These are phyloP conservation scores for Sander lucioperca DNA, from an alignment of 2,113 vertebrate genomes.

Conservation along the genomic window DNA sequence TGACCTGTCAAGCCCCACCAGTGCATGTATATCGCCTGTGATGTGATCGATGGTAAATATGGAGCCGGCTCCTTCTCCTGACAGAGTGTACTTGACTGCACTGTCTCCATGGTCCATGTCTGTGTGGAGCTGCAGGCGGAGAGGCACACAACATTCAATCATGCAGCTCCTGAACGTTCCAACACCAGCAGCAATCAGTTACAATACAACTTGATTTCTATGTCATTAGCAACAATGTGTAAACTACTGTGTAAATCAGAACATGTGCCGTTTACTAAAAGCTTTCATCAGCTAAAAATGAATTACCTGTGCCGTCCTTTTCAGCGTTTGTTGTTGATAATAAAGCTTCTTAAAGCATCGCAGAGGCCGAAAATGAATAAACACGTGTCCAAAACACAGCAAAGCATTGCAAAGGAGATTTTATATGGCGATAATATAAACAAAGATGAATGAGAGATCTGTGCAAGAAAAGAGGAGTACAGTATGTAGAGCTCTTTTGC, in stretches of 20 bases:
- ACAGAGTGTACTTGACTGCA: conserved; percentile 93
- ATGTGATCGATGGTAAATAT: conserved; percentile 95
- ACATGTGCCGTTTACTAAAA: not conserved
- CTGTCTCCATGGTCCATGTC: conserved; percentile 94
- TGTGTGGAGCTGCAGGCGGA: conserved; percentile 89
- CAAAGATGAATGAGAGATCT: not conserved
- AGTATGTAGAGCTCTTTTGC: not conserved
- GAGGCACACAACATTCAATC: not conserved
- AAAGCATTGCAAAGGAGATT: not conserved
- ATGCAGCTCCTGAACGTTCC: not conserved
- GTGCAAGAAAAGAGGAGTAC: no score
- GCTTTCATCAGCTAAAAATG: not conserved
- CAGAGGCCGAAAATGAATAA: not conserved
- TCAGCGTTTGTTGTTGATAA: no score
- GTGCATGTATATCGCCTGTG: conserved; percentile 95
- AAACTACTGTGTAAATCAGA: not conserved
- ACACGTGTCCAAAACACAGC: not conserved
- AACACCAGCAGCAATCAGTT: conserved; percentile 1
- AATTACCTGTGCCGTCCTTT: not conserved
- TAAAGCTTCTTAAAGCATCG: not conserved
- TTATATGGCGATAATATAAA: not conserved
- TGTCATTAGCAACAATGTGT: not conserved
- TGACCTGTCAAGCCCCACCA: conserved; percentile 90
- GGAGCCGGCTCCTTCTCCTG: conserved; percentile 93
- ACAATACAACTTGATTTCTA: conserved; percentile 2